A percentile compares a stretch with the other conserved stretches of the same genome.
phyloP scores from a whole-genome alignment of 2,888 invertebrate genomes.

The Micropterix aruncella region DNA sequence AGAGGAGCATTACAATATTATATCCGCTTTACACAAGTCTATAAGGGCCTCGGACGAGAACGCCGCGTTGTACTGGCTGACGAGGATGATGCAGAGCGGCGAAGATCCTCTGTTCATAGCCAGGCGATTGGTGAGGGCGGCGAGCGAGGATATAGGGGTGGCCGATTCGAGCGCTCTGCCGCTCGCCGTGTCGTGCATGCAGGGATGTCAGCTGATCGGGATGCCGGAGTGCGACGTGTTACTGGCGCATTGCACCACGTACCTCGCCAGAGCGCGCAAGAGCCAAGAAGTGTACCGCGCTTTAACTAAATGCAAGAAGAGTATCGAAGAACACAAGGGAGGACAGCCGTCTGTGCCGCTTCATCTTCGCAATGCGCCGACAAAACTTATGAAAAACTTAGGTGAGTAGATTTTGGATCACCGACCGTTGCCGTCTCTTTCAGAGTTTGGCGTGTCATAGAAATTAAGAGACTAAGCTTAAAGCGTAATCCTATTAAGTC shows the following conservation, averaged over 20 bases:
- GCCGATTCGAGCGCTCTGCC: constrained; percentile 49
- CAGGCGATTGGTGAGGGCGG: constrained; percentile 55
- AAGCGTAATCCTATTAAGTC: too few relatives aligned
- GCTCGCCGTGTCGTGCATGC: constrained; percentile 59
- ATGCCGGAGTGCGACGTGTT: constrained; percentile 72
- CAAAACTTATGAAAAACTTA: constrained; percentile 59
- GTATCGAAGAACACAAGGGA: constrained; percentile 47
- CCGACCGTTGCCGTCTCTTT: too few relatives aligned
- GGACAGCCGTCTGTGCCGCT: constrained; percentile 61
- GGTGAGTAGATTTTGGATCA: too few relatives aligned
- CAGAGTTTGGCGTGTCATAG: too few relatives aligned
- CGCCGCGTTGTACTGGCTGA: constrained; percentile 71
- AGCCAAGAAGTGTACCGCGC: constrained; percentile 48
- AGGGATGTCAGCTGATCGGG: constrained; percentile 66
- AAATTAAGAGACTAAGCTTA: too few relatives aligned
- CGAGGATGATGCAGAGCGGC: constrained; percentile 64
- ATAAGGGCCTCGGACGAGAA: constrained; percentile 68
- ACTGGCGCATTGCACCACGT: constrained; percentile 62
- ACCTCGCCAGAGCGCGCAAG: constrained; percentile 65
- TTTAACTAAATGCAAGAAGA: constrained; percentile 42
- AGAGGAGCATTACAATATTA: constrained; percentile 71
- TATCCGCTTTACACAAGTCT: constrained; percentile 74
- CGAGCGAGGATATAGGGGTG: constrained; percentile 69
- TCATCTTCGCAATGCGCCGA: constrained; percentile 69
- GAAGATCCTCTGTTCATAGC: constrained; percentile 71